Evolutionary conservation across 2,888 invertebrate species (phyloP), one percentile per base, ranked within the genome.

Genomic region (Quadroppia sp.): DNA sequence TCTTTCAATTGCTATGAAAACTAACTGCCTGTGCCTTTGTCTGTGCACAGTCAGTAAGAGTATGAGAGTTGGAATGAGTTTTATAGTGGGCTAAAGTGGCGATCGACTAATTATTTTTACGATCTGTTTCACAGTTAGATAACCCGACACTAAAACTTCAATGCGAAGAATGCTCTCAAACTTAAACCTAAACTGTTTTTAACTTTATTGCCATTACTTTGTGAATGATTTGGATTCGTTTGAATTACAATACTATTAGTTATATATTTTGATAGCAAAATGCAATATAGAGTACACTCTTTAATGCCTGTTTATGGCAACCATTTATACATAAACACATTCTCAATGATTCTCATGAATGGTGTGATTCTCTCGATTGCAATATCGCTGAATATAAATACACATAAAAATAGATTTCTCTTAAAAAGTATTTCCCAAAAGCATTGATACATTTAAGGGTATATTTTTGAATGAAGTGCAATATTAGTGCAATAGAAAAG

Each of bases 91-190:
- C 20, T 15, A 17, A 64, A 32, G 32, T 32, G 32, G 64, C 64
- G 36, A 64, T 64, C 64, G 64, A 36, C 64, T 64, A 36, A 64
- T 64, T 64, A 64, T 64, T 64, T 64, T 64, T 64, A 64, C 64
- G 64, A 64, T 64, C 64, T 32, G 32, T 64, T 64, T 64, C 64
- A 64, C 64, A 64, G n/a, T 64, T 64, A 64, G 36, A 64, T 64
- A 64, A 64, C 32, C 32, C 23, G 23, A 23, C 48, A 25, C 56
- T 23, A 11, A 56, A 11, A 56, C 23, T 9, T 36, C 6, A 36
- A 36, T 36, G 36, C 36, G 9, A 36, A 36, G 36, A 36, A 36
- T 36, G 36, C 36, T 7, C 36, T 36, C 36, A 36, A 36, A 23
- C 20, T 15, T 9, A 59, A 61, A 61, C 61, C 67, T 40, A 67